A percentile compares a stretch with the other conserved stretches of the same genome.
Conservation (phyloP, 1,140 invertebrate species). For the Mamestra configurata region DNA sequence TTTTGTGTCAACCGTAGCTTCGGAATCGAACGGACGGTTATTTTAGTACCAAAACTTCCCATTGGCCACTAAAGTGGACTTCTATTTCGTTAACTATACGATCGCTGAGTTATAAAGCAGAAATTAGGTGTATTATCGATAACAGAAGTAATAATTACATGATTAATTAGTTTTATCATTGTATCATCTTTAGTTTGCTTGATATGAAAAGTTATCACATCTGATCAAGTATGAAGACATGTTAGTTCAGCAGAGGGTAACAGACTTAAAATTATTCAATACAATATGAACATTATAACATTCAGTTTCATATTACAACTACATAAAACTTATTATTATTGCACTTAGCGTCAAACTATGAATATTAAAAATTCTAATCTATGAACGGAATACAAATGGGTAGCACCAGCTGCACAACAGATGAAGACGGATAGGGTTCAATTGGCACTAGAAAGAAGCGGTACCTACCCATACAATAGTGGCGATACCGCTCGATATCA, state of each 20-base stretch:
- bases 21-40: too few relatives aligned
- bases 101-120: too few relatives aligned
- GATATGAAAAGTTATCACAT: background rate
- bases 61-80: too few relatives aligned
- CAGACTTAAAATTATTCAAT: constrained; percentile 23
- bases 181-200: background rate
- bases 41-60: too few relatives aligned
- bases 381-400: background rate
- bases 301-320: too few relatives aligned
- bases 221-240: background rate
- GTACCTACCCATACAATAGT: constrained; percentile 9
- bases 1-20: too few relatives aligned
- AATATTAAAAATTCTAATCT: background rate
- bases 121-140: too few relatives aligned
- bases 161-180: background rate
- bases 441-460: constrained; percentile 29
- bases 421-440: constrained; percentile 29
- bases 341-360: background rate
- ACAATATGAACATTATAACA: too few relatives aligned
- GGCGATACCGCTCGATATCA: background rate
- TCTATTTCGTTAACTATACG: too few relatives aligned
- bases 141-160: too few relatives aligned
- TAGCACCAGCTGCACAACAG: background rate
- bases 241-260: constrained; percentile 7
- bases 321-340: background rate